A percentile compares a stretch with the other conserved stretches of the same genome.
phyloP scores from a whole-genome alignment of 2,113 vertebrate genomes.

The Varanus salvator region DNA sequence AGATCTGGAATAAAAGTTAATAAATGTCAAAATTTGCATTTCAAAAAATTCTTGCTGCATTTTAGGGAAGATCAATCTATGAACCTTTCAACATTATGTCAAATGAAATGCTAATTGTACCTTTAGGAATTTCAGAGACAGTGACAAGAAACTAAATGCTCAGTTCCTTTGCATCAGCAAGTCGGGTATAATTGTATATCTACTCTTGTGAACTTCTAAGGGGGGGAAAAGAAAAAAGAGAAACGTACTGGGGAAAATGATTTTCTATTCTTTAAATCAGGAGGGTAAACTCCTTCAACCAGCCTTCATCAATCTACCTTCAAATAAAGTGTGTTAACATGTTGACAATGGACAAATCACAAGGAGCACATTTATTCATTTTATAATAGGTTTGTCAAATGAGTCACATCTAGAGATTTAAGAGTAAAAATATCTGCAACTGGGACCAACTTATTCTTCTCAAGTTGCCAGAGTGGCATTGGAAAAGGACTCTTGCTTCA shows the following conservation, averaged over 20 bases:
- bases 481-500: not conserved
- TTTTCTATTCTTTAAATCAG: conserved; percentile 87
- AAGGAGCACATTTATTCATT: conserved; percentile 83
- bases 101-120: conserved; percentile 99
- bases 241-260: conserved; percentile 80
- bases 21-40: conserved; percentile 99
- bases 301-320: conserved; percentile 85
- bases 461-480: conserved; percentile 64
- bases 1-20: conserved; percentile 99
- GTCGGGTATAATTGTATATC: conserved; percentile 92
- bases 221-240: conserved; percentile 80
- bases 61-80: conserved; percentile 99
- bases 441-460: conserved; percentile 73
- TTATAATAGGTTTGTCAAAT: conserved; percentile 87
- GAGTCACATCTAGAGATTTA: conserved; percentile 79
- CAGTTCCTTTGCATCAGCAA: conserved; percentile 97
- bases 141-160: conserved; percentile 99
- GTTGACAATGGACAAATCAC: conserved; percentile 88
- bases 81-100: conserved; percentile 99
- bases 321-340: conserved; percentile 86
- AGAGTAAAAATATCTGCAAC: conserved; percentile 78
- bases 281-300: conserved; percentile 86
- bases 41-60: conserved; percentile 94
- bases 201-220: conserved; percentile 88
- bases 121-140: conserved; percentile 99